phyloP scores from a whole-genome alignment of 2,888 invertebrate genomes.

The Orthonychiurus folsomi region DNA sequence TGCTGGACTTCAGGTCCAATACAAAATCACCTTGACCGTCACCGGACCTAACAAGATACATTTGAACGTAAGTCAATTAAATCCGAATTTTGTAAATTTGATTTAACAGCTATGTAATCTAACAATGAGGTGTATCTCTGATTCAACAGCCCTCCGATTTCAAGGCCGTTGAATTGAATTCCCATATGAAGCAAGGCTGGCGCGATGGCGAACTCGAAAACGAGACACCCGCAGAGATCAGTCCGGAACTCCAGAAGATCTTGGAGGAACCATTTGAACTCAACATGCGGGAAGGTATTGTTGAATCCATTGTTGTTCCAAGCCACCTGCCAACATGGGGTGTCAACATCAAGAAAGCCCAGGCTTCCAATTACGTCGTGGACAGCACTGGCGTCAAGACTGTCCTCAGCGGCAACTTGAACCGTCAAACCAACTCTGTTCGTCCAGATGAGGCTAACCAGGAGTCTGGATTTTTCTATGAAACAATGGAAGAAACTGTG shows the following conservation, averaged over 20 bases:
- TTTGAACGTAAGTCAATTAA: conserved; percentile 23
- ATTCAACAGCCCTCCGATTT: conserved; percentile 25
- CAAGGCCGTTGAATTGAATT: conserved; percentile 21
- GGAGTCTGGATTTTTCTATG: conserved; percentile 36
- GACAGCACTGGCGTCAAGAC: conserved; percentile 30
- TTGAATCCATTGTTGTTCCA: conserved; percentile 40
- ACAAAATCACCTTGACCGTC: conserved; percentile 18
- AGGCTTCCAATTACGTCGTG: conserved; percentile 38
- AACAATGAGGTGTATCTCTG: no score
- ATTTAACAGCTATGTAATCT: not conserved
- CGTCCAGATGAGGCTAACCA: conserved; percentile 28
- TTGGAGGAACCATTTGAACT: conserved; percentile 36
- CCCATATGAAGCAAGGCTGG: conserved; percentile 18
- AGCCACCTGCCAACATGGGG: conserved; percentile 43
- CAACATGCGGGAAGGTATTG: conserved; percentile 32
- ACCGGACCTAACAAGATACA: conserved; percentile 19
- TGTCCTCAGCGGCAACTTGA: conserved; percentile 32
- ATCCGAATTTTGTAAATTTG: not conserved
- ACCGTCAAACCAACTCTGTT: conserved; percentile 31
- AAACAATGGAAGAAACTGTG: conserved; percentile 41
- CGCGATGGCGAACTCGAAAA: conserved; percentile 26
- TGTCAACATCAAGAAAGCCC: conserved; percentile 45
- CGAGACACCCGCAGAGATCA: conserved; percentile 19
- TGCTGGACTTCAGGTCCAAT: conserved; percentile 42
- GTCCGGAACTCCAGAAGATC: conserved; percentile 24